These are phyloP conservation scores for Lycocerus yunnanus DNA, from an alignment of 2,888 invertebrate genomes.

Conservation along the genomic window DNA sequence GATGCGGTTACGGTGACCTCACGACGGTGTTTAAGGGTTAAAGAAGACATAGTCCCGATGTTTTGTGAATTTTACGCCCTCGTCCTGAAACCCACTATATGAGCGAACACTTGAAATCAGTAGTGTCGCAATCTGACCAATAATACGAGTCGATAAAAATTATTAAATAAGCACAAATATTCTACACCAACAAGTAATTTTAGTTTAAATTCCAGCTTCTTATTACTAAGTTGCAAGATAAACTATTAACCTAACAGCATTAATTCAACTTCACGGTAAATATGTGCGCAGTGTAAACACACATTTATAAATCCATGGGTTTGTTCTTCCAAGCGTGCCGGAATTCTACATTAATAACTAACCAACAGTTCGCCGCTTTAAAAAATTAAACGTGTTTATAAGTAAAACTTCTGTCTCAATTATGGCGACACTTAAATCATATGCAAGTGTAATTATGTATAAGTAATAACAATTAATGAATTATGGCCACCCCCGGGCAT, in stretches of 20 bases:
- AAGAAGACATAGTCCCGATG: no score
- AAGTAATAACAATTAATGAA: not conserved
- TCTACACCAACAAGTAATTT: not conserved
- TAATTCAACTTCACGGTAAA: not conserved
- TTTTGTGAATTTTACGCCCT: no score
- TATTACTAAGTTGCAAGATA: not conserved
- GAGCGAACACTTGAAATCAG: no score
- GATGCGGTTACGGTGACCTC: no score
- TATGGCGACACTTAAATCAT: no score
- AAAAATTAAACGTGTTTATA: not conserved
- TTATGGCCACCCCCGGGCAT: conserved; percentile 19
- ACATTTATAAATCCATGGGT: not conserved
- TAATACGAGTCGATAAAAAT: no score
- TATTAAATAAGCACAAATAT: not conserved
- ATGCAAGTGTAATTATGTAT: not conserved
- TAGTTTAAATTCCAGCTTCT: not conserved
- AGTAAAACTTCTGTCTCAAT: not conserved
- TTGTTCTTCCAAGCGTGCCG: not conserved
- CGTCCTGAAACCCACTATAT: no score
- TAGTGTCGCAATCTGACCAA: no score
- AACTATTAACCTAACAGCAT: not conserved
- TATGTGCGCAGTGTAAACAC: not conserved
- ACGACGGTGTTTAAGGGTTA: no score
- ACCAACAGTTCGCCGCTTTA: not conserved
- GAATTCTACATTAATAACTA: not conserved